Conservation (phyloP, 2,797 vertebrate species). For the Oryzias dopingdopingensis region DNA sequence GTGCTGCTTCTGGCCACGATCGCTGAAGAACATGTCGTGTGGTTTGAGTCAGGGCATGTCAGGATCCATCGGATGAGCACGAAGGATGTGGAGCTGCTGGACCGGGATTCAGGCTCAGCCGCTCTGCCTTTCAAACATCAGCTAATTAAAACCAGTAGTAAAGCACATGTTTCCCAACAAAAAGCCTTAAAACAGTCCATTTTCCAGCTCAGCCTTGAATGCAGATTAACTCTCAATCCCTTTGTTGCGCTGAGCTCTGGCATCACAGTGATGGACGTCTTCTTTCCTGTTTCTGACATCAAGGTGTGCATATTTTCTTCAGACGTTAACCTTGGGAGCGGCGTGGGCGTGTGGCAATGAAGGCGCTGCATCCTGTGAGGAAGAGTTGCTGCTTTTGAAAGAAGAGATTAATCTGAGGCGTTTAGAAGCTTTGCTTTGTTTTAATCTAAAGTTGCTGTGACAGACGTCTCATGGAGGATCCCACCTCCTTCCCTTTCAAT, state of each 20-base stretch:
- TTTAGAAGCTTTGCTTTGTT: slow-evolving; percentile 10
- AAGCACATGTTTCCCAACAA: slow-evolving; percentile 24
- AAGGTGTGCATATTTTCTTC: slow-evolving; percentile 21
- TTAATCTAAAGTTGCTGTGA: slow-evolving; percentile 16
- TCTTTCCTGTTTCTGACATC: slow-evolving; percentile 9
- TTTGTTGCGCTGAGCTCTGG: slow-evolving; percentile 13
- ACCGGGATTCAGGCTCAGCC: slow-evolving; percentile 13
- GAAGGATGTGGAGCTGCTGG: slow-evolving; percentile 3
- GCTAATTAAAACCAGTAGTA: slow-evolving; percentile 45
- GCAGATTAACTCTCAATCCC: slow-evolving; percentile 29
- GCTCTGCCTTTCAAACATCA: slow-evolving; percentile 14
- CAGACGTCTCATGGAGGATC: slow-evolving; percentile 13
- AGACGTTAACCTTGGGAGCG: slow-evolving; percentile 20
- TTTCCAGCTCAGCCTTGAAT: slow-evolving; percentile 25
- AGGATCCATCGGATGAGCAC: background rate
- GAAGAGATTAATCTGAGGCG: background rate
- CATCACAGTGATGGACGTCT: slow-evolving; percentile 16
- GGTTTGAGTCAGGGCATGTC: slow-evolving; percentile 11
- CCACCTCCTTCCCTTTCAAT: slow-evolving; percentile 2
- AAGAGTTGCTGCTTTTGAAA: background rate
- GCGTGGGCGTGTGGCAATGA: slow-evolving; percentile 12
- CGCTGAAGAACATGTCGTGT: slow-evolving; percentile 7
- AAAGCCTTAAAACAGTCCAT: slow-evolving; percentile 29
- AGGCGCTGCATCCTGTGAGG: slow-evolving; percentile 4
- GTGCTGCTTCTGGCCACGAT: slow-evolving; percentile 10